phyloP scores from a whole-genome alignment of 2,888 invertebrate genomes.

The Leptinotarsa tumamoca region DNA sequence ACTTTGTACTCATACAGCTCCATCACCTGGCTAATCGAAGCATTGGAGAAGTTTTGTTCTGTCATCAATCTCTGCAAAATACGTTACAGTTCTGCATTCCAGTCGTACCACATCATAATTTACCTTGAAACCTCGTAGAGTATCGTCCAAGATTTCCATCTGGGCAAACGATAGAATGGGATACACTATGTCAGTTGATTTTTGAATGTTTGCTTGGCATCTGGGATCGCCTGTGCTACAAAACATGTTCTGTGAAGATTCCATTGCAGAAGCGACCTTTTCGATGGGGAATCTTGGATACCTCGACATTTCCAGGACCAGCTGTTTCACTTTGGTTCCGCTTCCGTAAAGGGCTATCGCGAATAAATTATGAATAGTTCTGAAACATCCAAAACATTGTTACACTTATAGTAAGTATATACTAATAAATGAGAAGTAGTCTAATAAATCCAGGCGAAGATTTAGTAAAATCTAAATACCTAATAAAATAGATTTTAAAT shows the following conservation, averaged over 20 bases:
- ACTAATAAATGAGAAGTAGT: too few relatives aligned
- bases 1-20: slow-evolving; percentile 80
- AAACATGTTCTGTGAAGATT: slow-evolving; percentile 51
- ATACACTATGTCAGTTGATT: slow-evolving; percentile 45
- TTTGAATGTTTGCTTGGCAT: slow-evolving; percentile 12
- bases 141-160: slow-evolving; percentile 57
- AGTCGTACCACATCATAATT: neutral
- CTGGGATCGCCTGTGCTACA: slow-evolving; percentile 1
- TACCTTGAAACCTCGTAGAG: slow-evolving; percentile 55
- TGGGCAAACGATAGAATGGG: slow-evolving; percentile 59
- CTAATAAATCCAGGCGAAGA: too few relatives aligned
- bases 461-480: too few relatives aligned
- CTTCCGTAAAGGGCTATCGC: slow-evolving; percentile 68
- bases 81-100: neutral
- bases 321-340: slow-evolving; percentile 64
- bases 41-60: slow-evolving; percentile 67
- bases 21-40: slow-evolving; percentile 77
- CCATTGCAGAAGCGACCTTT: slow-evolving; percentile 56
- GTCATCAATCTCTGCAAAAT: slow-evolving; percentile 40
- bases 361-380: slow-evolving; percentile 68
- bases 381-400: slow-evolving; percentile 39
- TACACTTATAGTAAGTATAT: too few relatives aligned
- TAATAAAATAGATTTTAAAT: too few relatives aligned
- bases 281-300: slow-evolving; percentile 53
- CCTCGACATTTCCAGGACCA: slow-evolving; percentile 62